A percentile compares a stretch with the other conserved stretches of the same genome.
Evolutionary conservation across 2,888 invertebrate genomes (phyloP).

Genomic region (Tipula vernalis): DNA sequence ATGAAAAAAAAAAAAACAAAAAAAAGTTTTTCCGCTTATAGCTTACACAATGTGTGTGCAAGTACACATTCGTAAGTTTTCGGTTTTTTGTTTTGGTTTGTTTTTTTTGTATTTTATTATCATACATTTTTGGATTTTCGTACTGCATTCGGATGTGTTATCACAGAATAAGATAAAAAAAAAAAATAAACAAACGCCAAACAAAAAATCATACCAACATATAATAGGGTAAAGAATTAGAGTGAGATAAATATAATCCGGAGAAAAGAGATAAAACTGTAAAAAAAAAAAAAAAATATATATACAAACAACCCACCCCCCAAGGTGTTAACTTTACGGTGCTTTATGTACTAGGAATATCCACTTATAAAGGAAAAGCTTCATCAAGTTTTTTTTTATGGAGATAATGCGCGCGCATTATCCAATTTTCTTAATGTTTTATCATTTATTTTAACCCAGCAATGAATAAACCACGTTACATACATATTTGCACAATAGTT

Average conservation of each 20-base stretch:
- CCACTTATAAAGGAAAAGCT: not conserved
- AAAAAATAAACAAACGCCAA: not conserved
- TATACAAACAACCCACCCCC: not conserved
- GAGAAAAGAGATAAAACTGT: not conserved
- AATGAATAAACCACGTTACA: not conserved
- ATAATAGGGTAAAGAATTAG: not conserved
- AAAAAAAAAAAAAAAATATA: not conserved
- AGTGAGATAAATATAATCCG: not conserved
- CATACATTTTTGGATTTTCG: not conserved
- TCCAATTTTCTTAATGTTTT: slow-evolving; percentile 13
- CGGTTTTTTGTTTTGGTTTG: not conserved
- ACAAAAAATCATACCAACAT: not conserved
- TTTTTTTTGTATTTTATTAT: not conserved
- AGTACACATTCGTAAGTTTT: not conserved
- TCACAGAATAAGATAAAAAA: not conserved
- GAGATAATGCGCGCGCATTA: slow-evolving; percentile 37
- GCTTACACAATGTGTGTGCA: not conserved
- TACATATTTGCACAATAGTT: not conserved
- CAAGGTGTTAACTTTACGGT: slow-evolving; percentile 4
- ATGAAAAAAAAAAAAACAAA: not conserved
- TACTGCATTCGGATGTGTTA: slow-evolving; percentile 6
- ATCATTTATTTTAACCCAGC: not conserved
- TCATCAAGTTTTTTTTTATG: not conserved
- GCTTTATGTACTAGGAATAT: not conserved
- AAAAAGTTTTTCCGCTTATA: not conserved